Base-by-base conservation (phyloP, 2,797 vertebrate genomes). In the Rhynchonycteris naso region DNA sequence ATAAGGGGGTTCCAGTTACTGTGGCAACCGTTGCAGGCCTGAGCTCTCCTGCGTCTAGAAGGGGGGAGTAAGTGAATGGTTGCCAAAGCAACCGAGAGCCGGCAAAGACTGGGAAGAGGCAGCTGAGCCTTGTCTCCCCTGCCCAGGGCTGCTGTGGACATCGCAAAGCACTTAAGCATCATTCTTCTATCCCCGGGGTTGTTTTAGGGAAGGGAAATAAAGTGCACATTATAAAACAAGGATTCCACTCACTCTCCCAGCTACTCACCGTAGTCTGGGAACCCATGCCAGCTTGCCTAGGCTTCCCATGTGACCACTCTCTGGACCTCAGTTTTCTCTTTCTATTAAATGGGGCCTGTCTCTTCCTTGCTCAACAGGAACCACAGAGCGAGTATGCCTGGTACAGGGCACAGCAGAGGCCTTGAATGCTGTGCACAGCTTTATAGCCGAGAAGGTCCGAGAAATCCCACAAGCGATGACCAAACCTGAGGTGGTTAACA, bases 391-490 rank as follows among this genome's bases (percentile, higher is more conserved):
- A 1, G 99, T 99, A 90, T 99, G 99, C 98, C 98, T 99, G 97
- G 99, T 99, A 95, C 99, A 99, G 97, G 99, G 99, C 85, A 99
- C 99, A 1, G 99, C 99, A 94, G 99, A 99, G 97, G 99, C 99
- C 14, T 98, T 99, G 97, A 99, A 99, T 50, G 98, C 98, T 0
- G 99, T 99, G 93, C 99, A 99, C 87, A 99, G 99, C 98, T 99
- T 99, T 98, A 99, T 99, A 71, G 99, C 99, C 0, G 99, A 99
- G 98, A 99, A 99, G 97, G 99, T 99, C 95, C 98, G 99, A 81
- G 99, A 99, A 98, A 99, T 99, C 98, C 99, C 99, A 21, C 99
- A 99, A 98, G 99, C 99, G 79, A 99, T 98, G 95, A 99, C 99
- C 97, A 99, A 99, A 98, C 98, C 98, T n/a, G 99, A 99, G 95